Base-by-base conservation (phyloP, 23 tunicate species). In the Ascidia mentula region DNA sequence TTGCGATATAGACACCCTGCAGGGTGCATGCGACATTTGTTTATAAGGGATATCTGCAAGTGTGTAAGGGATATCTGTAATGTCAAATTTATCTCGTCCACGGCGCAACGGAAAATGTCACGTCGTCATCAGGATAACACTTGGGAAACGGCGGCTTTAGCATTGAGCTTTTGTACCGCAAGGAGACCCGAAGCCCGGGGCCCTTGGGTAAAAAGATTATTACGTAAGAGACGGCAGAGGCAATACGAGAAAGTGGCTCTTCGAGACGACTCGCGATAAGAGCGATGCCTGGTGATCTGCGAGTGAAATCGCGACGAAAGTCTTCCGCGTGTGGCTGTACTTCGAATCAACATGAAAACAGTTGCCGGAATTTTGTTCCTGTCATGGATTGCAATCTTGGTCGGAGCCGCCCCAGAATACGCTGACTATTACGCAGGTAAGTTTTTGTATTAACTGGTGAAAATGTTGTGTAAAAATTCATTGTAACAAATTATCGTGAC, bases 131-230 rank as follows among this genome's bases (percentile, higher is more conserved):
- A 28, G 28, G 2, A 42, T 26, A 28, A 53, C 65, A 9, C 65
- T 53, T 5, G 24, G 65, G 65, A 53, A 53, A 53, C 65, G 28
- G 24, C 65, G 1, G 65, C 12, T 53, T 6, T 53, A 5, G 65
- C 65, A 26, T 53, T 42, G 53, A 53, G 12, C 28, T 5, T 9
- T 53, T 53, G 22, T 9, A 53, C 65, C 65, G 65, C 65, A 53
- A n/a, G n/a, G 65, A 42, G 53, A 12, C 15, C 12, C 12, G 53
- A 15, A 12, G 53, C 12, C 65, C 28, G 65, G 65, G 4, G 28
- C 65, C 65, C 12, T 26, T 53, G 65, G 65, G 65, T 53, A 53
- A 53, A 53, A 53, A 6, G 65, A 53, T 53, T 53, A 53, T 53
- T 53, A 53, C 65, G 65, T 53, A 26, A 53, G 65, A 9, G 65